Conservation (phyloP, 2,888 invertebrate genomes). For the Pilophorus perplexus region DNA sequence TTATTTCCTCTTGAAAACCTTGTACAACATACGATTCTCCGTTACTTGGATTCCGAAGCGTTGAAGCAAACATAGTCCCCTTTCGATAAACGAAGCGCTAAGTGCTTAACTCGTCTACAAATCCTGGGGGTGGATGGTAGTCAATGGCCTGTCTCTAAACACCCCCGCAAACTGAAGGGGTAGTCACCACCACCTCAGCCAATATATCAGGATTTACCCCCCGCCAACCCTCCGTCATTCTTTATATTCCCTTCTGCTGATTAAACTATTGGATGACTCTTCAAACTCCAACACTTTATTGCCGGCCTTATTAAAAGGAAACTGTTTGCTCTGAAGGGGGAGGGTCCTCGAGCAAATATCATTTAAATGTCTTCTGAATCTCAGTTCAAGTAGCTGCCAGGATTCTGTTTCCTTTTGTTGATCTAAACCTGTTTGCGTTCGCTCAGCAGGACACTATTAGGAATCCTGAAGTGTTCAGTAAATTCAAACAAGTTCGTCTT, state of each 20-base stretch:
- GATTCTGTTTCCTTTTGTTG: too few relatives aligned
- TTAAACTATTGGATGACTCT: slow-evolving; percentile 43
- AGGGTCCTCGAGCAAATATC: slow-evolving; percentile 34
- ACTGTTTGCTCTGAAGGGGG: slow-evolving; percentile 33
- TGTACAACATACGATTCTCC: too few relatives aligned
- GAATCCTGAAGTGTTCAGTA: too few relatives aligned
- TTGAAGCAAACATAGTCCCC: too few relatives aligned
- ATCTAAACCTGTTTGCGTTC: too few relatives aligned
- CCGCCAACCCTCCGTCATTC: background rate
- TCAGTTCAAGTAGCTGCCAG: too few relatives aligned
- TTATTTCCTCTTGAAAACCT: too few relatives aligned
- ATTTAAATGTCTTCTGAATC: slow-evolving; percentile 35
- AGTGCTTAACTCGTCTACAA: slow-evolving; percentile 38
- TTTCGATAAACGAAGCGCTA: slow-evolving; percentile 6
- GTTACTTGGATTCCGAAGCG: too few relatives aligned
- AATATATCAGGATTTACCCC: slow-evolving; percentile 28
- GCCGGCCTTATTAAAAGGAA: slow-evolving; percentile 41
- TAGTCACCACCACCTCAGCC: slow-evolving; percentile 3
- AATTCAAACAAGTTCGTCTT: too few relatives aligned
- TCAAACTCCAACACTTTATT: slow-evolving; percentile 37
- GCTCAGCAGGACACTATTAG: too few relatives aligned
- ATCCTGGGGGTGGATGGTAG: slow-evolving; percentile 38
- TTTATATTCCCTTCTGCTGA: slow-evolving; percentile 15
- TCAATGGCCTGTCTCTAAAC: slow-evolving; percentile 45
- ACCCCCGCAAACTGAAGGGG: slow-evolving; percentile 41